These are phyloP conservation scores for Calonectris borealis DNA, from an alignment of 2,113 vertebrate species.

Conservation along the genomic window DNA sequence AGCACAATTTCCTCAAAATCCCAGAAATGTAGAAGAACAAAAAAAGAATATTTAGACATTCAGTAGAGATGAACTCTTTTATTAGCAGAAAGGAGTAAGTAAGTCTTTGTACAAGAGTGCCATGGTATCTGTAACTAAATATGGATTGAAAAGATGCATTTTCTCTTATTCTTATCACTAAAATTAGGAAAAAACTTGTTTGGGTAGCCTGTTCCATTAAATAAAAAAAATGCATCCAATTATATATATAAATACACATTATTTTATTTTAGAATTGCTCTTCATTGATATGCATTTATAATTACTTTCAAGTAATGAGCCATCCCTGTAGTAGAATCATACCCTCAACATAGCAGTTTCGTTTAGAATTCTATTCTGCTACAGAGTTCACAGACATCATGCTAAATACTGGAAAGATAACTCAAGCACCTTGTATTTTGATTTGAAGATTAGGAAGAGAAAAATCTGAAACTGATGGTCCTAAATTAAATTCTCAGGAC, in stretches of 20 bases:
- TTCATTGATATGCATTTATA: background rate
- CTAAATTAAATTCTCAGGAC: background rate
- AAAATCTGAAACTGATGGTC: background rate
- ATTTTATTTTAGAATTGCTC: background rate
- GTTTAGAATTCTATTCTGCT: background rate
- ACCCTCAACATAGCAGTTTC: background rate
- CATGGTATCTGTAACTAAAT: background rate
- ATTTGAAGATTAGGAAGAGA: background rate
- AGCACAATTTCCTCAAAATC: background rate
- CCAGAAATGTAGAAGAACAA: background rate
- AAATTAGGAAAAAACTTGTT: background rate
- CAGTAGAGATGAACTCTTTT: background rate
- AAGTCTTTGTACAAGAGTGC: background rate
- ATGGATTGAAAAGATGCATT: background rate
- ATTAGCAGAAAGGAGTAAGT: background rate
- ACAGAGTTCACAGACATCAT: background rate
- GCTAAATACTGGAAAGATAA: background rate
- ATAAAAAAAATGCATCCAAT: background rate
- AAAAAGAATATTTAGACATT: background rate
- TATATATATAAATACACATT: background rate
- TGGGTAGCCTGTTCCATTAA: background rate
- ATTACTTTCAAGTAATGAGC: background rate
- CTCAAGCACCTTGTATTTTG: background rate
- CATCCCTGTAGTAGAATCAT: background rate
- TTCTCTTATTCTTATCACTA: background rate